These are phyloP conservation scores for Boloria selene DNA, from an alignment of 2,888 invertebrate genomes.

Conservation along the genomic window DNA sequence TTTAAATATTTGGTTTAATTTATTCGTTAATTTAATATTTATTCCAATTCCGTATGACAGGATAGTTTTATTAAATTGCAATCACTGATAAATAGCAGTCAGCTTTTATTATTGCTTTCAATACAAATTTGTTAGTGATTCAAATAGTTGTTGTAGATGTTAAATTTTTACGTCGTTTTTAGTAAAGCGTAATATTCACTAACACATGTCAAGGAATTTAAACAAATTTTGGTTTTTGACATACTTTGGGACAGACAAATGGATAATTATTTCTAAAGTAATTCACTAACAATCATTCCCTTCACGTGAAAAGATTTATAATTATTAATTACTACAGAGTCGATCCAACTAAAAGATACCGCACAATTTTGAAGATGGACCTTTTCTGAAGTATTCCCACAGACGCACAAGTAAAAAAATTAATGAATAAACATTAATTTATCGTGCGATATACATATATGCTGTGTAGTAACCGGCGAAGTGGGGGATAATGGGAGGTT, in stretches of 20 bases:
- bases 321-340: conserved; percentile 16
- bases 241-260: no score
- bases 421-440: not conserved
- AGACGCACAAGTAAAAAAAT: conserved; percentile 4
- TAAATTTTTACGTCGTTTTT: conserved; percentile 4
- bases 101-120: not conserved
- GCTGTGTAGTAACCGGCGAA: not conserved
- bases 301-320: conserved; percentile 12
- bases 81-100: no score
- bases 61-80: no score
- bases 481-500: not conserved
- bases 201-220: not conserved
- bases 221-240: no score
- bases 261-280: no score
- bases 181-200: not conserved
- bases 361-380: conserved; percentile 14
- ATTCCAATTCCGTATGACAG: no score
- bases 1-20: no score
- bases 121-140: conserved; percentile 3
- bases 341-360: conserved; percentile 10
- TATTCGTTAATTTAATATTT: no score
- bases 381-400: conserved; percentile 5
- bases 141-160: conserved; percentile 5
- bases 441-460: no score
- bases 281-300: no score